Percentiles rank a stretch among this genome's conserved stretches.
Conservation (phyloP, 2,113 vertebrate genomes). For the Collichthys lucidus region DNA sequence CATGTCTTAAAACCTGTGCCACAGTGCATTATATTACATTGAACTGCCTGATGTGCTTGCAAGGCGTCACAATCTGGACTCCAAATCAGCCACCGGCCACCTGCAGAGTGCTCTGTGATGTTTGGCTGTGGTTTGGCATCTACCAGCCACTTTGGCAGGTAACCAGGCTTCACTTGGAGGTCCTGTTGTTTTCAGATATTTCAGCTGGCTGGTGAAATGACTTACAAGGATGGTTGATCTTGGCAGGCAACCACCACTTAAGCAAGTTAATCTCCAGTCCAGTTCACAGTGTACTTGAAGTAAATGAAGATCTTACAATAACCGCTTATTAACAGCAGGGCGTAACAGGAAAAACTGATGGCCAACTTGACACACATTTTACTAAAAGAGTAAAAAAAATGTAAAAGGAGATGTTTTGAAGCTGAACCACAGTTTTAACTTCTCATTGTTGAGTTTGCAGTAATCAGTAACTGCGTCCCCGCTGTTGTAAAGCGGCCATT, state of each 20-base stretch:
- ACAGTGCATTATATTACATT: slow-evolving; percentile 32
- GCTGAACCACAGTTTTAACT: slow-evolving; percentile 35
- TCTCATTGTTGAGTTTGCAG: slow-evolving; percentile 30
- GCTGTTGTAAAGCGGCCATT: slow-evolving; percentile 42
- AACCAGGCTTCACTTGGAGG: slow-evolving; percentile 22
- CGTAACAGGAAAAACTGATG: background rate
- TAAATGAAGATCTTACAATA: slow-evolving; percentile 23
- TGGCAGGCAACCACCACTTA: slow-evolving; percentile 10
- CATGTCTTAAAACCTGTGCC: slow-evolving; percentile 40
- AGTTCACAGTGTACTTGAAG: slow-evolving; percentile 14
- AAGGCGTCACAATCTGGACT: slow-evolving; percentile 35
- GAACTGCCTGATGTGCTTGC: slow-evolving; percentile 20
- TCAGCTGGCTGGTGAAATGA: slow-evolving; percentile 32
- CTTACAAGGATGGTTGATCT: slow-evolving; percentile 36
- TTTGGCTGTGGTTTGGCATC: slow-evolving; percentile 34
- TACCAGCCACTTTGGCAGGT: slow-evolving; percentile 34
- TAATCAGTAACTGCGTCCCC: slow-evolving; percentile 43
- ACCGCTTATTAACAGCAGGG: slow-evolving; percentile 37
- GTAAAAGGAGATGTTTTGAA: slow-evolving; percentile 38
- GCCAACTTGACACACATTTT: slow-evolving; percentile 2
- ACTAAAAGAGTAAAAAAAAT: too few species aligned
- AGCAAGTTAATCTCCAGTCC: slow-evolving; percentile 15
- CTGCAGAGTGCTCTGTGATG: background rate
- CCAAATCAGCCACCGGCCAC: slow-evolving; percentile 8
- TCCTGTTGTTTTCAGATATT: slow-evolving; percentile 44